phyloP scores from a whole-genome alignment of 2,797 vertebrate species.

The Sarcophilus harrisii region DNA sequence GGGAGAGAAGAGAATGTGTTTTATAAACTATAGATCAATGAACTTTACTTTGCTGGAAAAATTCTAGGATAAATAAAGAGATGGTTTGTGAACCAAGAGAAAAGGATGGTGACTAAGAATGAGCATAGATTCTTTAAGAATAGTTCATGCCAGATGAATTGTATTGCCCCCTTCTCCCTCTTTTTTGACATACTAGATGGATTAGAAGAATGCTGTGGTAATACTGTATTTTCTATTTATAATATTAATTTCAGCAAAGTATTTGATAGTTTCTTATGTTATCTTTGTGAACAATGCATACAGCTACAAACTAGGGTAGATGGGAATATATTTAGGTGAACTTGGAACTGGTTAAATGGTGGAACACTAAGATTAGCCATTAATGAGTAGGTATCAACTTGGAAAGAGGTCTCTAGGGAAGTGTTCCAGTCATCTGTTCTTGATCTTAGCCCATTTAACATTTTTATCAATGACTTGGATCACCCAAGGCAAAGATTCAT shows the following conservation, averaged over 20 bases:
- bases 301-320: neutral
- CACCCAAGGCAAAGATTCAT: neutral
- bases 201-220: neutral
- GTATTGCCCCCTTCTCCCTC: no score
- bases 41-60: neutral
- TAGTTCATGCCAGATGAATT: neutral
- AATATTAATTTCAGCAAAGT: neutral
- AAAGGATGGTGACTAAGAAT: neutral
- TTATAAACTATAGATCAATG: neutral
- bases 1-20: neutral
- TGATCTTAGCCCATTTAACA: neutral
- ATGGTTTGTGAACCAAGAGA: neutral
- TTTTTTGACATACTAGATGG: neutral
- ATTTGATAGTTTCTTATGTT: neutral
- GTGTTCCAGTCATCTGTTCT: neutral
- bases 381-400: neutral
- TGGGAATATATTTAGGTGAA: neutral
- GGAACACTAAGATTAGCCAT: neutral
- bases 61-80: neutral
- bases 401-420: neutral
- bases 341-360: neutral
- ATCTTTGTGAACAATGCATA: neutral
- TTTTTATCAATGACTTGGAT: neutral
- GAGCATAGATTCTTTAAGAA: neutral
- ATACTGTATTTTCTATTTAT: neutral